Evolutionary conservation across 2,113 vertebrate genomes (phyloP).

Genomic region (Dipodomys stephensi): DNA sequence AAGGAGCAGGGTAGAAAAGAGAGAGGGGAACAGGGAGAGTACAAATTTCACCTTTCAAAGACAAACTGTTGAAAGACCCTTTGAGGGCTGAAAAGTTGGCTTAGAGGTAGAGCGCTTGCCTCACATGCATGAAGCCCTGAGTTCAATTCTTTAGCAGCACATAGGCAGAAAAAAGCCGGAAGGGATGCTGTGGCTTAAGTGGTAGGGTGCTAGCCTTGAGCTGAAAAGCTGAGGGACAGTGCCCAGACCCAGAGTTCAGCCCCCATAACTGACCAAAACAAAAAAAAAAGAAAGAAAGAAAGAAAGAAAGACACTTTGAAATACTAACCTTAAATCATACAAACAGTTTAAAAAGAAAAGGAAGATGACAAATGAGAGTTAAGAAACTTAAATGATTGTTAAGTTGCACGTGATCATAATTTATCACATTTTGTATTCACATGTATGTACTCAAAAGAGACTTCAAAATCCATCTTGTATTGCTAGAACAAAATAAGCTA

Average conservation of each 20-base stretch:
- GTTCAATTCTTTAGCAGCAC: too few species aligned
- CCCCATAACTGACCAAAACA: too few species aligned
- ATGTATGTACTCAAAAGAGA: not conserved
- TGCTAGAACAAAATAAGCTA: not conserved
- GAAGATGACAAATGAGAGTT: not conserved
- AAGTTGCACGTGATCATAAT: not conserved
- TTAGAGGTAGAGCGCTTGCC: too few species aligned
- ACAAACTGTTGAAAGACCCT: not conserved
- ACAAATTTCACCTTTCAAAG: not conserved
- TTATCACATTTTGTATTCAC: not conserved
- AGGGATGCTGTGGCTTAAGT: too few species aligned
- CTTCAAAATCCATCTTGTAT: not conserved
- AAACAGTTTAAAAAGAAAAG: conserved; percentile 9
- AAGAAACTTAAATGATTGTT: not conserved
- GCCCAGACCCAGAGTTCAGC: too few species aligned
- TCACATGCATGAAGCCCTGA: too few species aligned
- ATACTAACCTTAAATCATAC: not conserved
- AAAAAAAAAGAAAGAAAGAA: too few species aligned
- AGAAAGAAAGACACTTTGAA: not conserved
- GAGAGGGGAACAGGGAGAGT: not conserved
- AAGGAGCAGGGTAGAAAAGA: too few species aligned
- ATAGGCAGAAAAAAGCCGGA: too few species aligned
- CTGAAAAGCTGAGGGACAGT: too few species aligned
- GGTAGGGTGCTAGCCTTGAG: too few species aligned
- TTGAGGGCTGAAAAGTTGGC: too few species aligned